Percentiles rank a stretch among this genome's conserved stretches.
phyloP scores from a whole-genome alignment of 2,797 vertebrate genomes.

The Agapornis canus region DNA sequence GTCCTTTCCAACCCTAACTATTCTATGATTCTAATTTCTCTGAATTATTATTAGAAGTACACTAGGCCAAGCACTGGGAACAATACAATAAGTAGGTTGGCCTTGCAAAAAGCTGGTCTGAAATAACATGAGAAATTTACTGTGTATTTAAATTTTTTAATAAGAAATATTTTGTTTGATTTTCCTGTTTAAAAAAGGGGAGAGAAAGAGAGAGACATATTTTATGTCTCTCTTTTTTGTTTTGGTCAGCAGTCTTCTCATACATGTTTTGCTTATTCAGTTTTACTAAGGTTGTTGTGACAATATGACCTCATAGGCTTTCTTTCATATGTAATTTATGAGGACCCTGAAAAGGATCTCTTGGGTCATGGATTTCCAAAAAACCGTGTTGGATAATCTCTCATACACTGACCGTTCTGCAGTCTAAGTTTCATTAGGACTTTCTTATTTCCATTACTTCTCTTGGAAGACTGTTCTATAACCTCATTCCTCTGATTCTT shows the following conservation, averaged over 20 bases:
- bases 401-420: conserved; percentile 20
- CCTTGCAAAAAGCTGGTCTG: not conserved
- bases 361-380: conserved; percentile 44
- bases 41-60: not conserved
- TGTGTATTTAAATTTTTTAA: not conserved
- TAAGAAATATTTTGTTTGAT: not conserved
- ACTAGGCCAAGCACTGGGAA: not conserved
- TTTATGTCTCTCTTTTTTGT: not conserved
- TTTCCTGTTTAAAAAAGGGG: not conserved
- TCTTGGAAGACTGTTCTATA: conserved; percentile 49
- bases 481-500: conserved; percentile 52
- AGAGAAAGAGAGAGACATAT: not conserved
- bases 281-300: conserved; percentile 47
- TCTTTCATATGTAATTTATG: conserved; percentile 52
- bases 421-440: conserved; percentile 24
- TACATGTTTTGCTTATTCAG: not conserved
- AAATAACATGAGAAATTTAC: not conserved
- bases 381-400: conserved; percentile 53
- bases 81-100: not conserved
- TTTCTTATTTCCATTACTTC: conserved; percentile 57
- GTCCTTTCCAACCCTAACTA: no score
- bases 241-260: conserved; percentile 8
- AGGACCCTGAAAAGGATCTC: conserved; percentile 48
- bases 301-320: conserved; percentile 43
- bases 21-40: not conserved